Evolutionary conservation across 2,113 vertebrate species (phyloP).

Genomic region (Dendrocopos noguchii): DNA sequence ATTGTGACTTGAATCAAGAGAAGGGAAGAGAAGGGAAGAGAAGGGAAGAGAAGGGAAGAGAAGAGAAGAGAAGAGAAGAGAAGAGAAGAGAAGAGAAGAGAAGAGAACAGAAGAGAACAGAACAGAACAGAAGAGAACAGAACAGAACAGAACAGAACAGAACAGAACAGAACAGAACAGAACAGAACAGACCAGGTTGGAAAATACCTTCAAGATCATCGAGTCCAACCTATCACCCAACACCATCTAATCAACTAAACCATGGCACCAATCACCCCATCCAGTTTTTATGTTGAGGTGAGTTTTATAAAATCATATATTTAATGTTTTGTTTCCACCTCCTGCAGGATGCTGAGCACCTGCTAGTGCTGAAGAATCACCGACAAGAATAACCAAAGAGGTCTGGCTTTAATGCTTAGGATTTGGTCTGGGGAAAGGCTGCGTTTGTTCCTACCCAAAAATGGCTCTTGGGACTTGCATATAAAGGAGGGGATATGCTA

Average conservation of each 20-base stretch:
- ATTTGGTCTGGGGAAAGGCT: neutral
- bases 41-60: no score
- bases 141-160: no score
- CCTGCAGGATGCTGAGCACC: neutral
- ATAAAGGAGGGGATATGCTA: neutral
- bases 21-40: no score
- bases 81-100: no score
- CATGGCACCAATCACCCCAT: neutral
- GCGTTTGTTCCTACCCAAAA: neutral
- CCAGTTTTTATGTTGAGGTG: neutral
- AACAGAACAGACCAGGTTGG: no score
- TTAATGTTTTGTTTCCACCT: neutral
- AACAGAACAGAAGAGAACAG: no score
- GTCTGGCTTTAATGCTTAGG: neutral
- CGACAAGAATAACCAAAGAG: neutral
- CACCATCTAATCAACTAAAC: no score
- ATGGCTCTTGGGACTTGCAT: neutral
- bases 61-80: no score
- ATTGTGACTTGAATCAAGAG: neutral
- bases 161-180: no score
- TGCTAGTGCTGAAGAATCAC: neutral
- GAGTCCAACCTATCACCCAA: no score
- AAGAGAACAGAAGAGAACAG: no score
- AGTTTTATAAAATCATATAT: neutral
- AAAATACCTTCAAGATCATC: no score